A percentile compares a stretch with the other conserved stretches of the same genome.
These are phyloP conservation scores for Apis dorsata DNA, from an alignment of 1,140 invertebrate species.

Conservation along the genomic window DNA sequence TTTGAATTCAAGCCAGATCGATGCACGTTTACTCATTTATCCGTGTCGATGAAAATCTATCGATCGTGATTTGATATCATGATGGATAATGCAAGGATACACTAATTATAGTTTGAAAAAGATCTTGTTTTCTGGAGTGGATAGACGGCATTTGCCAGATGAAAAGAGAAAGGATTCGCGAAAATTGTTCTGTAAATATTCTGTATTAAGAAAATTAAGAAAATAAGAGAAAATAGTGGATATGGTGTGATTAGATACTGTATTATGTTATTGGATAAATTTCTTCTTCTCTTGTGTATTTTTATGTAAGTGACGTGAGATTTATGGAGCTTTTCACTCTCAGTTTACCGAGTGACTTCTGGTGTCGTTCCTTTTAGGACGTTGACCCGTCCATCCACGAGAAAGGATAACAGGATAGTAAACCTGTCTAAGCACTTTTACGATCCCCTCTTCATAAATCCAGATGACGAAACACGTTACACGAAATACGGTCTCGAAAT, in stretches of 20 bases:
- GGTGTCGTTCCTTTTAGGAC: not conserved
- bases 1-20: constrained; percentile 49
- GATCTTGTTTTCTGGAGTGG: not conserved
- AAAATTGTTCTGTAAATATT: not conserved
- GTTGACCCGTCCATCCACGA: not conserved
- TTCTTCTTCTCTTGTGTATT: not conserved
- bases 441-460: constrained; percentile 1
- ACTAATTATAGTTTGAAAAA: not conserved
- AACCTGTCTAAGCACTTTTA: constrained; percentile 15
- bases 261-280: too few relatives aligned
- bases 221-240: too few relatives aligned
- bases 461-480: not conserved
- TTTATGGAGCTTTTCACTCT: not conserved
- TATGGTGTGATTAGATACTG: too few relatives aligned
- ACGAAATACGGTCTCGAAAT: constrained; percentile 5
- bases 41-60: constrained; percentile 45
- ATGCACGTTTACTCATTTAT: constrained; percentile 32
- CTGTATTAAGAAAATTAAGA: too few relatives aligned
- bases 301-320: not conserved
- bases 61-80: not conserved
- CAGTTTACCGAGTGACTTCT: not conserved
- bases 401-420: not conserved
- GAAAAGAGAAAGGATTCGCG: not conserved
- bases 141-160: not conserved
- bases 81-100: not conserved